Base-by-base conservation (phyloP, 2,888 invertebrate species). In the Erebia epiphron region DNA sequence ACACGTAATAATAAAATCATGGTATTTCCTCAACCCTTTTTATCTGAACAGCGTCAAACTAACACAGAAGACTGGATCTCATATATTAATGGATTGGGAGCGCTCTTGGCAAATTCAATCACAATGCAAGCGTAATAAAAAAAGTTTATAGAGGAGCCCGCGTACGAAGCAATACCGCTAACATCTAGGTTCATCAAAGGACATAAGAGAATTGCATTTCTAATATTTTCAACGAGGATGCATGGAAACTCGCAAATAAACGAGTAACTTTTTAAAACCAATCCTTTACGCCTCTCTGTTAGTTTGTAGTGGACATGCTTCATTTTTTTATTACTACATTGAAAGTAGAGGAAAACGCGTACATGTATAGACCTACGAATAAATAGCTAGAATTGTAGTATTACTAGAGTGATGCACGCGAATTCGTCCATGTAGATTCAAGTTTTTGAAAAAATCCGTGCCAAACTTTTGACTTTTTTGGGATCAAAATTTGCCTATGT, bases 151-250 rank as follows among this genome's bases (percentile, higher is more conserved):
- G 71, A 68, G 77, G 71, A 73, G 74, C 58, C 69, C 69, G 73
- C 57, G 65, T 54, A 49, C 73, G 72, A 72, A 68, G 72, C 75
- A 77, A 77, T 77, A 77, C 74, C 77, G 71, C 74, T 78, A 77
- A 77, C 74, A 78, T 78, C 74, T 74, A 73, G 73, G 74, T 76
- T 76, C 76, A 74, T 77, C 77, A 78, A 78, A 78, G 77, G 77
- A 76, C 73, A 76, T 75, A 71, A 71, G 73, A 77, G 76, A 75
- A 76, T 74, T 75, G 71, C 74, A 72, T 75, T 77, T 76, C 77
- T 77, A 78, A 77, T 77, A 75, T 75, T 73, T 73, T 46, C 67
- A 70, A 67, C 66, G 73, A 68, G 64, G 54, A 66, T 66, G 71
- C 68, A 57, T 49, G 67, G 41, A 52, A 13, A 16, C 52, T 18